phyloP scores from a whole-genome alignment of 2,113 vertebrate genomes.

The Monopterus albus region DNA sequence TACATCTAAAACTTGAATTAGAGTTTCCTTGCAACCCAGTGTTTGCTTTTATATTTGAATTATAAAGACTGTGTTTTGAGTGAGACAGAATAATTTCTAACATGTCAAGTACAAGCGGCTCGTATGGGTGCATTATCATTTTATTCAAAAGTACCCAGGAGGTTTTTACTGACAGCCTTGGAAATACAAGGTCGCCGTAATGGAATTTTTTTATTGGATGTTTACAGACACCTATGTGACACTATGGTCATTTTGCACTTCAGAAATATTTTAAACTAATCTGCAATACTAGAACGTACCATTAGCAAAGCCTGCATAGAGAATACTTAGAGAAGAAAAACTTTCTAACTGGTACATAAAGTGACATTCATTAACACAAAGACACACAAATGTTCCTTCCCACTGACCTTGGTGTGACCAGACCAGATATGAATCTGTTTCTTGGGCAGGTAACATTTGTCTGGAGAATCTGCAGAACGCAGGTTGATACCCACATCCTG shows the following conservation, averaged over 20 bases:
- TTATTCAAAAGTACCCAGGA: background rate
- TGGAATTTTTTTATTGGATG: background rate
- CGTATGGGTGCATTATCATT: background rate
- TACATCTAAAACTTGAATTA: constrained; percentile 44
- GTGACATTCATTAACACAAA: background rate
- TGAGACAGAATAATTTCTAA: constrained; percentile 35
- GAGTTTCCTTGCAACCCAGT: constrained; percentile 40
- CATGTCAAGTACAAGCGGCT: constrained; percentile 6
- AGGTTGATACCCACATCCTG: constrained; percentile 98
- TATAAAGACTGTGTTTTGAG: constrained; percentile 23
- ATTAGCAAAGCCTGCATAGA: background rate
- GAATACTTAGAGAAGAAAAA: background rate
- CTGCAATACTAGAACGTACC: background rate
- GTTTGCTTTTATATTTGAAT: constrained; percentile 44
- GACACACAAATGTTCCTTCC: background rate
- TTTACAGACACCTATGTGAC: background rate
- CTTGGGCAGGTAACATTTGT: constrained; percentile 98
- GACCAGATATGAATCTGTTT: constrained; percentile 98
- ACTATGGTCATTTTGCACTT: background rate
- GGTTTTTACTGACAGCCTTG: constrained; percentile 6
- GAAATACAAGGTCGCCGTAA: constrained; percentile 6
- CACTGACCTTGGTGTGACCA: constrained; percentile 95
- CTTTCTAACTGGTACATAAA: background rate
- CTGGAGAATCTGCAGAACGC: constrained; percentile 89
- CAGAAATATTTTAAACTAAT: background rate